phyloP scores from a whole-genome alignment of 1,140 invertebrate species.

The Trypoxylus dichotomus region DNA sequence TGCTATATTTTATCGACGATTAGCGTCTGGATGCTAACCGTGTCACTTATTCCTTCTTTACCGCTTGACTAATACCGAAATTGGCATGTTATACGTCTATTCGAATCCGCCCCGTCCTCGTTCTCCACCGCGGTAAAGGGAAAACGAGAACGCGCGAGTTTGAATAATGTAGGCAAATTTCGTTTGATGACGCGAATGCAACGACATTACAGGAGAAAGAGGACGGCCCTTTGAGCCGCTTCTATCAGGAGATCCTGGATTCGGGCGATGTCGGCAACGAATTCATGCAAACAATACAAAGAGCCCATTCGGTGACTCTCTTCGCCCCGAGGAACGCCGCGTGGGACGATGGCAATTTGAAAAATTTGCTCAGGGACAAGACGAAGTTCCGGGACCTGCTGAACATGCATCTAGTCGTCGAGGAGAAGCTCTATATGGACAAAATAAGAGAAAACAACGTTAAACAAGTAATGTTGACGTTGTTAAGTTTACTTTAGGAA shows the following conservation, averaged over 20 bases:
- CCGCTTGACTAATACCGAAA: conserved; percentile 23
- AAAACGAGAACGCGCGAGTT: background rate
- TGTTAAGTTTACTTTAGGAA: background rate
- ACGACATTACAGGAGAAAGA: conserved; percentile 60
- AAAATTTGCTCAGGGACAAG: conserved; percentile 70
- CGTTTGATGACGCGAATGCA: conserved; percentile 19
- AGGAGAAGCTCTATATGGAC: conserved; percentile 72
- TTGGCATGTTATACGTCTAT: conserved; percentile 19
- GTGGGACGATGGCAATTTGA: conserved; percentile 69
- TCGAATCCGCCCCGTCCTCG: background rate
- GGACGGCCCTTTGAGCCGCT: conserved; percentile 78
- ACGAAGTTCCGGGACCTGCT: conserved; percentile 73
- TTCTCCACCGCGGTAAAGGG: background rate
- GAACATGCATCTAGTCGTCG: conserved; percentile 75
- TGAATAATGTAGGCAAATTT: conserved; percentile 20
- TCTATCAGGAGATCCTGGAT: conserved; percentile 77
- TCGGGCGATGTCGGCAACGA: conserved; percentile 69
- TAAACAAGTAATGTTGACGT: conserved; percentile 46
- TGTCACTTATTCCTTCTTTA: conserved; percentile 10
- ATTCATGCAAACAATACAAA: conserved; percentile 72
- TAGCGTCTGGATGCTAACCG: background rate
- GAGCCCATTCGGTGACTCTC: conserved; percentile 74
- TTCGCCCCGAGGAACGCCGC: conserved; percentile 90
- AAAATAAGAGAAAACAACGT: conserved; percentile 71
- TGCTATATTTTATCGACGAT: background rate